Evolutionary conservation across 2,888 invertebrate genomes (phyloP).

Genomic region (Patella ulyssiponensis): DNA sequence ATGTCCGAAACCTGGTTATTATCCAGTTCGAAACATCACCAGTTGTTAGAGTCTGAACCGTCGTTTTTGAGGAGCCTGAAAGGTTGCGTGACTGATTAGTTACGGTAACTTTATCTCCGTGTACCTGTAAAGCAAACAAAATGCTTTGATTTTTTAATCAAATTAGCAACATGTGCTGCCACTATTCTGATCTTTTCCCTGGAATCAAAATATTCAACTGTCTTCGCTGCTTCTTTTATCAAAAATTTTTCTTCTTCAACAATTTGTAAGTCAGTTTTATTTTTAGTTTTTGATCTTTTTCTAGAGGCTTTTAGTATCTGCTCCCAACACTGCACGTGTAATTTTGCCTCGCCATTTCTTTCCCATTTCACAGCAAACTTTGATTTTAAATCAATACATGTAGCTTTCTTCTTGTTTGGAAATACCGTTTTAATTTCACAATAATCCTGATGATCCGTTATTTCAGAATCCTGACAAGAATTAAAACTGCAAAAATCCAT

Average conservation of each 20-base stretch:
- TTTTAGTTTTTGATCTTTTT: constrained; percentile 21
- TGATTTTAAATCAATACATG: background rate
- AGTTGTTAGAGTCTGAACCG: too few species aligned
- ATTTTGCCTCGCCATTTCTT: constrained; percentile 52
- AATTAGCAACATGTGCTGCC: constrained; percentile 49
- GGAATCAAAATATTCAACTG: constrained; percentile 62
- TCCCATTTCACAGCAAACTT: constrained; percentile 48
- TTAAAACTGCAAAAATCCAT: constrained; percentile 1
- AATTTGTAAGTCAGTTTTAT: constrained; percentile 16
- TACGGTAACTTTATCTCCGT: too few species aligned
- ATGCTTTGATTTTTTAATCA: constrained; percentile 55
- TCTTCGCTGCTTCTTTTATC: constrained; percentile 56
- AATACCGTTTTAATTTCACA: constrained; percentile 53
- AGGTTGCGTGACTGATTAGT: too few species aligned
- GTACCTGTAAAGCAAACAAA: constrained; percentile 67
- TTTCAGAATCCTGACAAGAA: background rate
- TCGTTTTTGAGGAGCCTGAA: too few species aligned
- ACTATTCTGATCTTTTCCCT: constrained; percentile 44
- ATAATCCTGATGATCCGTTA: constrained; percentile 29
- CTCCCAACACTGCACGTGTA: constrained; percentile 52
- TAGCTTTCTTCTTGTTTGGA: constrained; percentile 25
- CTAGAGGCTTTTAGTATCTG: constrained; percentile 25
- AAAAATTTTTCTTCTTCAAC: constrained; percentile 49
- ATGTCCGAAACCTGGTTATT: too few species aligned
- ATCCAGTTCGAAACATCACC: too few species aligned